Conservation (phyloP, 2,113 vertebrate genomes). For the Dicaeum eximium region DNA sequence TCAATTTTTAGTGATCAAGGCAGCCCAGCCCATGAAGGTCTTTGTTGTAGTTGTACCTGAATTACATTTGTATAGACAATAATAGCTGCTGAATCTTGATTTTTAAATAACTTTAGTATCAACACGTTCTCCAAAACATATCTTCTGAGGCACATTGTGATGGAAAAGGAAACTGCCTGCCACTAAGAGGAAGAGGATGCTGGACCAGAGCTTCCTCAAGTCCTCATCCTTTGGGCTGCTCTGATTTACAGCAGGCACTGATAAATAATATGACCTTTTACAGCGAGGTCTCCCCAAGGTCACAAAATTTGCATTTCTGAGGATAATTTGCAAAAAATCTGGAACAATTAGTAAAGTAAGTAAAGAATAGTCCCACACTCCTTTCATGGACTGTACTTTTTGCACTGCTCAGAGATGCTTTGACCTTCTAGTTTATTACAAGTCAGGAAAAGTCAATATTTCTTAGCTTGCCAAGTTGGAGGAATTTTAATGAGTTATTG, state of each 20-base stretch:
- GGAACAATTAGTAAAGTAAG: slow-evolving; percentile 73
- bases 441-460: slow-evolving; percentile 72
- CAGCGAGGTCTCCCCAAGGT: slow-evolving; percentile 27
- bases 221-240: background rate
- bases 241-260: background rate
- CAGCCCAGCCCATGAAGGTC: background rate
- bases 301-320: slow-evolving; percentile 45
- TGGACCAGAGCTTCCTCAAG: background rate
- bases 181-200: background rate
- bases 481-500: slow-evolving; percentile 79
- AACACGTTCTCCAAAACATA: background rate
- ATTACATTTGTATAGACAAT: background rate
- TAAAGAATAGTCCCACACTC: slow-evolving; percentile 6
- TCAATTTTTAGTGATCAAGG: background rate
- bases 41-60: background rate
- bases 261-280: slow-evolving; percentile 52
- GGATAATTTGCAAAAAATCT: slow-evolving; percentile 27
- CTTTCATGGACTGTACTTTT: slow-evolving; percentile 22
- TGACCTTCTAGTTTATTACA: slow-evolving; percentile 77
- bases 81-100: background rate
- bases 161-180: background rate
- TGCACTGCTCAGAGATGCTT: slow-evolving; percentile 34
- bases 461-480: slow-evolving; percentile 59
- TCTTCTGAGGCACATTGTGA: background rate
- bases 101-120: background rate